phyloP scores from a whole-genome alignment of 2,888 invertebrate genomes.

The Bursaphelenchus okinawaensis region DNA sequence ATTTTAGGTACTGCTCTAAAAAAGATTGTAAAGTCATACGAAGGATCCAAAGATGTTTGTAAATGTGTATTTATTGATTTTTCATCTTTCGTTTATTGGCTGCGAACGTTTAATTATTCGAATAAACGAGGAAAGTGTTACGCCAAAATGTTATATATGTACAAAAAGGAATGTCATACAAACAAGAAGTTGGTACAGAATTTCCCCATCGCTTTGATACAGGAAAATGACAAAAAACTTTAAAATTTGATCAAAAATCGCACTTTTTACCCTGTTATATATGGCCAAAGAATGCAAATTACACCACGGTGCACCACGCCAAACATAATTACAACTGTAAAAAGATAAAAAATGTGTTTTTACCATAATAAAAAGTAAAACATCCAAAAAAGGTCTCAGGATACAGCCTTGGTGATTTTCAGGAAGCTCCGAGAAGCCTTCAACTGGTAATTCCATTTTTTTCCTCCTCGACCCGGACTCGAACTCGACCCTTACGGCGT shows the following conservation, averaged over 20 bases:
- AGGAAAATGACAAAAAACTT: neutral
- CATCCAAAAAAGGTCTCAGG: neutral
- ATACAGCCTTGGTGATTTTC: neutral
- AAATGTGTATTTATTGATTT: neutral
- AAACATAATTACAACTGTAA: too few species aligned
- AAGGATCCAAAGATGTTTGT: neutral
- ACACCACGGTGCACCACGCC: too few species aligned
- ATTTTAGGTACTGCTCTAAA: neutral
- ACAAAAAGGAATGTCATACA: neutral
- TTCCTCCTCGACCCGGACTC: neutral
- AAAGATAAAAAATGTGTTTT: too few species aligned
- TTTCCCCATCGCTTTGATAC: neutral
- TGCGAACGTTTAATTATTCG: neutral
- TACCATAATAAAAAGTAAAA: too few species aligned
- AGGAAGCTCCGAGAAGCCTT: neutral
- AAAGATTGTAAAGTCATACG: neutral
- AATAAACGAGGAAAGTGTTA: neutral
- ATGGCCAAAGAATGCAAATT: neutral
- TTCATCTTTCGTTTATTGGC: neutral
- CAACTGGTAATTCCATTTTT: neutral
- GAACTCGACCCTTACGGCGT: neutral
- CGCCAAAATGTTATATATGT: too few species aligned
- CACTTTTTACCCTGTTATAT: neutral
- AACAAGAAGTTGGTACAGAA: neutral
- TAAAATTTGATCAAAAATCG: slow-evolving; percentile 9